phyloP scores from a whole-genome alignment of 2,113 vertebrate genomes.

The Bufo bufo region DNA sequence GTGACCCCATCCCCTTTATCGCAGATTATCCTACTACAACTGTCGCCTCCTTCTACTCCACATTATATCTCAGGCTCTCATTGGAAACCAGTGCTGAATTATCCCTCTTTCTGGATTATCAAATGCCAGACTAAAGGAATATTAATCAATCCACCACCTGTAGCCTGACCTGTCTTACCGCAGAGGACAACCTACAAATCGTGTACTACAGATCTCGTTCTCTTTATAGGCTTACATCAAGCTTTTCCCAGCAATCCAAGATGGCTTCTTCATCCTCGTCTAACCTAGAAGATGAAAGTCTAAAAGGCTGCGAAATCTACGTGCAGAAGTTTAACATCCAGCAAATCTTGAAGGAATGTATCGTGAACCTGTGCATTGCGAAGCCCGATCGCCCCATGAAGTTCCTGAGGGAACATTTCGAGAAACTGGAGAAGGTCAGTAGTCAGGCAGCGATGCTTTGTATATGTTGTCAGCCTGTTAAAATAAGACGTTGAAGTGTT shows the following conservation, averaged over 20 bases:
- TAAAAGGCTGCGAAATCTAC: slow-evolving; percentile 92
- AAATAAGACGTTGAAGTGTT: background rate
- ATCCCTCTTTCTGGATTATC: no score
- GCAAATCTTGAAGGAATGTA: slow-evolving; percentile 94
- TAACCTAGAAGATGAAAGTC: slow-evolving; percentile 90
- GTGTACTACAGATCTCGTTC: background rate
- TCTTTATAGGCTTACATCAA: slow-evolving; percentile 51
- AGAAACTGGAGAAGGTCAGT: slow-evolving; percentile 96
- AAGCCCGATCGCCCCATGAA: slow-evolving; percentile 94
- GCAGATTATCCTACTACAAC: no score
- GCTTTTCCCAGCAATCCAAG: slow-evolving; percentile 67
- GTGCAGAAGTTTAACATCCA: slow-evolving; percentile 95
- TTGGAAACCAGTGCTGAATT: no score
- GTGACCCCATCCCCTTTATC: no score
- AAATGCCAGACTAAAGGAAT: no score
- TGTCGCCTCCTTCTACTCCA: no score
- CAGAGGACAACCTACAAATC: no score
- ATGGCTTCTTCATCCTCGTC: slow-evolving; percentile 88
- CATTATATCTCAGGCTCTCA: no score
- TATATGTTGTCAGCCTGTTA: background rate
- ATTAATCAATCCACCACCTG: no score
- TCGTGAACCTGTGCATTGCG: slow-evolving; percentile 92
- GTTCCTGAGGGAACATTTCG: slow-evolving; percentile 95
- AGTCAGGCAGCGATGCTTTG: background rate
- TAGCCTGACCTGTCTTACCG: no score